Base-by-base conservation (phyloP, 2,888 invertebrate genomes). In the Megamerina dolium region DNA sequence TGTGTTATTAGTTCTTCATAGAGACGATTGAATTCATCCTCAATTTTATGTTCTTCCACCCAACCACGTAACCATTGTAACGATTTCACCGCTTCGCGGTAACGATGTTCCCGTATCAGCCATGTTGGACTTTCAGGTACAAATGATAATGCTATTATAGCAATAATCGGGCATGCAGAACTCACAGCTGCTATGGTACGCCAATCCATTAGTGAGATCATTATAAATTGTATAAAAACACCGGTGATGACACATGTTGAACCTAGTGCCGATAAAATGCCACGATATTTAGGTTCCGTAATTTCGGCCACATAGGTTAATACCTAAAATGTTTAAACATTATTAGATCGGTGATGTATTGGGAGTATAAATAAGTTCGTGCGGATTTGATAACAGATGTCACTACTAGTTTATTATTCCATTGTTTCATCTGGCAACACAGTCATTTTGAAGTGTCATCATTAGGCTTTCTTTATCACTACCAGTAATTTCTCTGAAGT, bases 101-200 rank as follows among this genome's bases (percentile, higher is more conserved):
- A 61, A 9, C 82, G 77, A 46, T 80, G 79, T 58, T 79, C 81
- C 1, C 81, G 77, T 37, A 87, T 78, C 37, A 88, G 71, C 88
- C 88, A 89, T 53, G 84, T 80, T 0, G 89, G 88, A 53, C 85
- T 86, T 67, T 89, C 89, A 0, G 89, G 89, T 4, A 89, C 80
- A 60, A 86, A 78, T 55, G 75, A 81, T 9, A 89, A 71, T 0
- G 81, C 75, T 2, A 78, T 53, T 33, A 85, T 78, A 12, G 85
- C 79, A 3, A 80, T 51, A 2, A 79, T 72, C 27, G 86, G 83
- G 54, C 83, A 78, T 1, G 69, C 60, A n/a, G 82, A 75, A 59
- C 82, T 84, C 50, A 84, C 72, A 2, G 85, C 69, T 0, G 85
- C 83, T 3, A 85, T 78, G 1, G 77, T 79, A 37, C 86, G 74